Conservation (phyloP, 2,797 vertebrate genomes). For the Etheostoma nigrum region DNA sequence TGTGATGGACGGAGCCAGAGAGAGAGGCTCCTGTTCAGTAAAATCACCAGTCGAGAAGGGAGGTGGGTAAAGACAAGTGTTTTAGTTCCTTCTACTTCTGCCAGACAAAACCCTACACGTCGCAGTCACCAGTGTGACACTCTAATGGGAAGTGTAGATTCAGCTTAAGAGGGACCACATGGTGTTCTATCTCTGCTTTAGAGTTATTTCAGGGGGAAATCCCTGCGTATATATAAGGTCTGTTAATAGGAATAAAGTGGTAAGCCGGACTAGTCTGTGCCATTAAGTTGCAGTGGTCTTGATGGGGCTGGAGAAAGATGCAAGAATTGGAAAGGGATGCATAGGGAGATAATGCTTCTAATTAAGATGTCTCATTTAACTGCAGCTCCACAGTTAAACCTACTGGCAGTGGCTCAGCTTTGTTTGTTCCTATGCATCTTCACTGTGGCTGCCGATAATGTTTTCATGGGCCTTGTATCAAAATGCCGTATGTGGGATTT, state of each 20-base stretch:
- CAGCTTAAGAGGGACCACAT: slow-evolving; percentile 66
- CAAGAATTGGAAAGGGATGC: slow-evolving; percentile 23
- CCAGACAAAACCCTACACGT: slow-evolving; percentile 59
- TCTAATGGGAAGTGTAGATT: slow-evolving; percentile 57
- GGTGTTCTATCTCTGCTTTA: slow-evolving; percentile 55
- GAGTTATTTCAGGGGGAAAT: slow-evolving; percentile 59
- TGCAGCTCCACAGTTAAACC: slow-evolving; percentile 17
- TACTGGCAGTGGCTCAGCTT: slow-evolving; percentile 2
- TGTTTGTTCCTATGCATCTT: slow-evolving; percentile 10
- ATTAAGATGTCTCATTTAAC: slow-evolving; percentile 34
- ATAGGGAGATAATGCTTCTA: slow-evolving; percentile 18
- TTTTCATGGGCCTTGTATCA: background rate
- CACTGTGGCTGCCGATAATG: slow-evolving; percentile 4
- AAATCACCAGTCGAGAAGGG: slow-evolving; percentile 52
- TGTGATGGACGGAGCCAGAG: slow-evolving; percentile 80
- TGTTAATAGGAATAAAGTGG: slow-evolving; percentile 50
- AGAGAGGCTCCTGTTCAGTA: slow-evolving; percentile 70
- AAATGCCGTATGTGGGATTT: background rate
- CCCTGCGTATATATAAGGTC: slow-evolving; percentile 48
- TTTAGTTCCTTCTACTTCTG: slow-evolving; percentile 45
- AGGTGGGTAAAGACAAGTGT: slow-evolving; percentile 63
- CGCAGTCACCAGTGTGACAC: slow-evolving; percentile 48
- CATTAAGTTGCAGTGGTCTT: slow-evolving; percentile 40
- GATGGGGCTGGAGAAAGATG: slow-evolving; percentile 17
- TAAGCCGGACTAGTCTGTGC: slow-evolving; percentile 54